Conservation (phyloP, 2,888 invertebrate species). For the Rutpela maculata region DNA sequence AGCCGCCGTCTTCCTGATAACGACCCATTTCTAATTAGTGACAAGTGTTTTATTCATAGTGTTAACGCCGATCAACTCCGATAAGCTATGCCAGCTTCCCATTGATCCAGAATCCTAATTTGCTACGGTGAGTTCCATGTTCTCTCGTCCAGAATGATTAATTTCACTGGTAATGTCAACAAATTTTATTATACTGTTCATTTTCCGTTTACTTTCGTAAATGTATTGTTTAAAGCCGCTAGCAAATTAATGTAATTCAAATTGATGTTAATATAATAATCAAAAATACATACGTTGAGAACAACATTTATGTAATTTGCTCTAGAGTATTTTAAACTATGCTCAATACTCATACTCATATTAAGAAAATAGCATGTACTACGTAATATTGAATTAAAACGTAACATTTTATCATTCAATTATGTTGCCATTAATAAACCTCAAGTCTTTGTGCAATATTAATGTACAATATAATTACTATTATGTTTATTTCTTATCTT, state of each 20-base stretch:
- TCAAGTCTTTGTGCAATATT: not conserved
- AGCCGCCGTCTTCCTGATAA: constrained; percentile 45
- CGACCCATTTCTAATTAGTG: constrained; percentile 55
- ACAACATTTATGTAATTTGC: not conserved
- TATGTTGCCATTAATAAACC: not conserved
- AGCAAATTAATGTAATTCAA: not conserved
- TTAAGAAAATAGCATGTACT: not conserved
- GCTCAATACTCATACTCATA: not conserved
- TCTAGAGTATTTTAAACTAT: not conserved
- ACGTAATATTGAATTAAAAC: not conserved
- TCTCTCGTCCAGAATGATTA: not conserved
- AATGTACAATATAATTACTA: not conserved
- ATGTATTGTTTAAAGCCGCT: not conserved
- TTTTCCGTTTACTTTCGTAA: not conserved
- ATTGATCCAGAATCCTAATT: constrained; percentile 2
- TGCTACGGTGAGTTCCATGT: constrained; percentile 32
- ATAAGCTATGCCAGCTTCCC: constrained; percentile 13
- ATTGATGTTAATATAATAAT: not conserved
- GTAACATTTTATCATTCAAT: not conserved
- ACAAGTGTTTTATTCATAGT: constrained; percentile 50
- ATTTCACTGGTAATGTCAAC: not conserved
- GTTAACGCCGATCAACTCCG: constrained; percentile 26
- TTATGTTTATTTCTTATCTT: not conserved
- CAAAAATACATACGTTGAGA: not conserved
- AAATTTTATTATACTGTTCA: not conserved